Conservation (phyloP, 2,888 invertebrate genomes). For the Monochamus alternatus region DNA sequence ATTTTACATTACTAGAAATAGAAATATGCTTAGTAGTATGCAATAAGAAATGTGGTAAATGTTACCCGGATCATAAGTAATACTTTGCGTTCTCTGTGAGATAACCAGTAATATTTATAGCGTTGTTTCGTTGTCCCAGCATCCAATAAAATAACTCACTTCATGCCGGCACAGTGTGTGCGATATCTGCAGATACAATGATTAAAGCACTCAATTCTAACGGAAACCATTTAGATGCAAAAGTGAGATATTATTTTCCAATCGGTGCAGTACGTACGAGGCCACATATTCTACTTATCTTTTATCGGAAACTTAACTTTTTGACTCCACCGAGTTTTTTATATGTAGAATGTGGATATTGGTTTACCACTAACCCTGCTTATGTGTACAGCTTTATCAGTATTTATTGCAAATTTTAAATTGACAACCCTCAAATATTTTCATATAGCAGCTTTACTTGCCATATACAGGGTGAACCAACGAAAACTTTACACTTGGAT, state of each 20-base stretch:
- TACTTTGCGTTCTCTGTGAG: constrained; percentile 14
- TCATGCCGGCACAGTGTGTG: constrained; percentile 14
- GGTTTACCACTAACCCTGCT: too few relatives aligned
- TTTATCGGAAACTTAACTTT: not conserved
- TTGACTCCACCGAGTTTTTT: too few relatives aligned
- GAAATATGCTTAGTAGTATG: constrained; percentile 6
- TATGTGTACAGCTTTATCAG: too few relatives aligned
- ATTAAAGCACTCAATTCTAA: constrained; percentile 40
- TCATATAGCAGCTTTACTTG: too few relatives aligned
- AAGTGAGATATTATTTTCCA: constrained; percentile 38
- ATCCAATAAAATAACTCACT: constrained; percentile 36
- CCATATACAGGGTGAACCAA: too few relatives aligned
- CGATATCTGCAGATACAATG: constrained; percentile 39
- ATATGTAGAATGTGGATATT: too few relatives aligned
- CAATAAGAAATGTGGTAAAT: constrained; percentile 29
- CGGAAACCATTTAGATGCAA: constrained; percentile 43
- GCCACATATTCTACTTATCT: constrained; percentile 20
- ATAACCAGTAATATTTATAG: constrained; percentile 32
- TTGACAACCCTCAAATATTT: too few relatives aligned
- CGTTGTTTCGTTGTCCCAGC: constrained; percentile 23
- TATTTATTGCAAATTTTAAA: too few relatives aligned
- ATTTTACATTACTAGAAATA: constrained; percentile 13
- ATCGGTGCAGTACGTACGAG: not conserved
- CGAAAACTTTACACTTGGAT: too few relatives aligned
- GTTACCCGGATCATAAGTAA: constrained; percentile 18